Evolutionary conservation across 2,113 vertebrate species (phyloP).

Genomic region (Xerus inauris): DNA sequence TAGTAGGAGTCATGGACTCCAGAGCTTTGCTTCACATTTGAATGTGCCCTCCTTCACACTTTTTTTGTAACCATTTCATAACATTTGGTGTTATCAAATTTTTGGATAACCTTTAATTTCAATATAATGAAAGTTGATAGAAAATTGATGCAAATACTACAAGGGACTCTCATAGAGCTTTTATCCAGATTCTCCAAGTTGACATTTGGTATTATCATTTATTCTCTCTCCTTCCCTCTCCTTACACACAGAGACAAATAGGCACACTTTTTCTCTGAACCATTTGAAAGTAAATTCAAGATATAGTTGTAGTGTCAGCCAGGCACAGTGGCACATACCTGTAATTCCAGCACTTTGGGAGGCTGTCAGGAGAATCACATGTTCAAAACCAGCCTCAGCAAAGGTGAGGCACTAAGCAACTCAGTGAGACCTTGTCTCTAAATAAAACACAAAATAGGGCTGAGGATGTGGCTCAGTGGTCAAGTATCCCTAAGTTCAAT

Average conservation of each 20-base stretch:
- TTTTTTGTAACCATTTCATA: too few relatives aligned
- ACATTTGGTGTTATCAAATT: too few relatives aligned
- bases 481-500: too few relatives aligned
- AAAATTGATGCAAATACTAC: background rate
- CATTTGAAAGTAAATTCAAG: background rate
- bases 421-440: too few relatives aligned
- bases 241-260: background rate
- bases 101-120: background rate
- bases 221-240: background rate
- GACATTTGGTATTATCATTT: background rate
- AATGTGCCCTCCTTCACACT: background rate
- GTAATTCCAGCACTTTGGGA: too few relatives aligned
- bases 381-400: too few relatives aligned
- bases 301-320: too few relatives aligned
- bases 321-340: too few relatives aligned
- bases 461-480: too few relatives aligned
- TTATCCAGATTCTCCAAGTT: background rate
- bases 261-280: background rate
- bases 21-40: background rate
- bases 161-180: background rate
- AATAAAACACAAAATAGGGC: too few relatives aligned
- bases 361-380: too few relatives aligned
- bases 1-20: background rate
- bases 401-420: too few relatives aligned
- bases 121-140: background rate